These are phyloP conservation scores for Hylaeus volcanicus DNA, from an alignment of 1,140 invertebrate genomes.

Conservation along the genomic window DNA sequence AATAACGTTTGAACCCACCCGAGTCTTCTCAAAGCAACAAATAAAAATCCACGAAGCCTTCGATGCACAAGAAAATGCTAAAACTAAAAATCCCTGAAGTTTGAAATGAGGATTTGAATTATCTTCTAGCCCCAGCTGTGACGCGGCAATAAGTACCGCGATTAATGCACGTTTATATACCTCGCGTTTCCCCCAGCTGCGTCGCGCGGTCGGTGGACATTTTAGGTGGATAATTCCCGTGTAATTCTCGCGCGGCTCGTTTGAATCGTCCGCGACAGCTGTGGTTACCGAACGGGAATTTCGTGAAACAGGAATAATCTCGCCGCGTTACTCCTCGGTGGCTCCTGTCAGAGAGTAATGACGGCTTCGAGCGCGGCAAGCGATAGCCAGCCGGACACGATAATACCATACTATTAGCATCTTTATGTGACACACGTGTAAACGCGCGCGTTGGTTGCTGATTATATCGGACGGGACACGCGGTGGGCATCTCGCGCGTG, in stretches of 20 bases:
- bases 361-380: constrained; percentile 63
- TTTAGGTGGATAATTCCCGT: constrained; percentile 21
- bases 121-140: no score
- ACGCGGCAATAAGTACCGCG: no score
- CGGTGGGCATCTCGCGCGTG: constrained; percentile 43
- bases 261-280: constrained; percentile 35
- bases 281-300: constrained; percentile 47
- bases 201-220: not conserved
- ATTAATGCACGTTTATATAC: not conserved
- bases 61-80: no score
- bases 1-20: no score
- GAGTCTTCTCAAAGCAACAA: no score
- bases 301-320: constrained; percentile 59
- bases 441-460: constrained; percentile 12
- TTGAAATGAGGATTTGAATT: no score
- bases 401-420: constrained; percentile 66
- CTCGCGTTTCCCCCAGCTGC: not conserved
- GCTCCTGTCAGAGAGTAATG: constrained; percentile 64
- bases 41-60: no score
- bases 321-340: constrained; percentile 46
- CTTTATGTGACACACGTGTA: constrained; percentile 56
- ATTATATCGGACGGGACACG: constrained; percentile 47
- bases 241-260: constrained; percentile 12
- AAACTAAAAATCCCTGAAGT: no score
- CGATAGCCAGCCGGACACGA: constrained; percentile 58